Conservation (phyloP, 2,113 vertebrate genomes). For the Monarcha castaneiventris region DNA sequence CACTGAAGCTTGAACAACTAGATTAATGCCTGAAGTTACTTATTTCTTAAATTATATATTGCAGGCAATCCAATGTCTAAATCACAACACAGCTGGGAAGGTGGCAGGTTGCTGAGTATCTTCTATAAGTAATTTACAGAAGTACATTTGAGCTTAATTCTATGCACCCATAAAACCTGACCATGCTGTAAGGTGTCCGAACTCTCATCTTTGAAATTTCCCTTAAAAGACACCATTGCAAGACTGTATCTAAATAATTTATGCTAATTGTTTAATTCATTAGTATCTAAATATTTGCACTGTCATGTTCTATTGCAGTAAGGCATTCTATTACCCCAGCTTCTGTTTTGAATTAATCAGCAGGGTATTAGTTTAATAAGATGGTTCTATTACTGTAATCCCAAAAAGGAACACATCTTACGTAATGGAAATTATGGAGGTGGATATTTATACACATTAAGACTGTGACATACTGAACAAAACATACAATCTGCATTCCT, state of each 20-base stretch:
- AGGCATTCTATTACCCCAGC: not conserved
- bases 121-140: not conserved
- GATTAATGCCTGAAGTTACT: not conserved
- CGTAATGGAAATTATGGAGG: slow-evolving; percentile 39
- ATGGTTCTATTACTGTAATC: not conserved
- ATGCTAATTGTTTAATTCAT: not conserved
- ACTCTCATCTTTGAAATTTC: not conserved
- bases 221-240: not conserved
- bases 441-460: slow-evolving; percentile 54
- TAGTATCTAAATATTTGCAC: not conserved
- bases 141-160: not conserved
- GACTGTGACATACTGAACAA: slow-evolving; percentile 17
- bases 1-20: not conserved
- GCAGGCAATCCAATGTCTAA: not conserved
- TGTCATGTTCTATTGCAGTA: not conserved
- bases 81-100: not conserved
- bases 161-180: not conserved
- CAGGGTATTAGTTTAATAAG: slow-evolving; percentile 15
- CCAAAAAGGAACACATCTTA: slow-evolving; percentile 30
- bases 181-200: not conserved
- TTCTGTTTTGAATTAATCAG: slow-evolving; percentile 43
- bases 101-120: not conserved
- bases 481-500: slow-evolving; percentile 17
- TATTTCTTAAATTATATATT: not conserved
- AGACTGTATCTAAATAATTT: not conserved